phyloP scores from a whole-genome alignment of 2,888 invertebrate species.

The Leucania comma region DNA sequence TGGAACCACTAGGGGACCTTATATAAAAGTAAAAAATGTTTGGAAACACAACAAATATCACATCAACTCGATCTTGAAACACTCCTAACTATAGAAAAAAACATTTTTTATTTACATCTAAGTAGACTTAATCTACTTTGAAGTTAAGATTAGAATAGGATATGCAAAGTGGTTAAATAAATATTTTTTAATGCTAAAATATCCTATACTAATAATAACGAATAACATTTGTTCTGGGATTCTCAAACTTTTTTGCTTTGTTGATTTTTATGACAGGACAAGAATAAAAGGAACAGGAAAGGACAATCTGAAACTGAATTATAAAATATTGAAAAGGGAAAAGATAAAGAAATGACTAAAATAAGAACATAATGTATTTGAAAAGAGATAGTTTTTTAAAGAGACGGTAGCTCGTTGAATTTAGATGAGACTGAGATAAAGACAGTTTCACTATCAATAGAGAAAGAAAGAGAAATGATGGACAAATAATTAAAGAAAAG shows the following conservation, averaged over 20 bases:
- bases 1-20: constrained; percentile 71
- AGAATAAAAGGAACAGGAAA: background rate
- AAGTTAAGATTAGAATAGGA: constrained; percentile 72
- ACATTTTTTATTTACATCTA: constrained; percentile 71
- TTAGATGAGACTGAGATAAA: background rate
- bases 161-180: constrained; percentile 67
- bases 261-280: constrained; percentile 25
- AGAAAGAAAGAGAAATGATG: background rate
- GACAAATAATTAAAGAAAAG: background rate
- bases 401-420: background rate
- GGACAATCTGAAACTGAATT: background rate
- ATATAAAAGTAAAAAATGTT: constrained; percentile 74
- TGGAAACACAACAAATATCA: constrained; percentile 63
- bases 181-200: constrained; percentile 64
- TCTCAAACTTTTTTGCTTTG: constrained; percentile 52
- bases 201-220: constrained; percentile 72
- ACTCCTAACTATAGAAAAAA: constrained; percentile 58
- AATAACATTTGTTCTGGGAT: constrained; percentile 59
- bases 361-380: background rate
- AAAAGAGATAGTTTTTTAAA: background rate
- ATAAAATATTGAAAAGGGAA: background rate
- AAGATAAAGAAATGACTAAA: background rate
- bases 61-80: constrained; percentile 61
- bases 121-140: constrained; percentile 56
- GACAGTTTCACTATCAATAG: background rate